Evolutionary conservation across 2,888 invertebrate species (phyloP).

Genomic region (Cryptus armator): DNA sequence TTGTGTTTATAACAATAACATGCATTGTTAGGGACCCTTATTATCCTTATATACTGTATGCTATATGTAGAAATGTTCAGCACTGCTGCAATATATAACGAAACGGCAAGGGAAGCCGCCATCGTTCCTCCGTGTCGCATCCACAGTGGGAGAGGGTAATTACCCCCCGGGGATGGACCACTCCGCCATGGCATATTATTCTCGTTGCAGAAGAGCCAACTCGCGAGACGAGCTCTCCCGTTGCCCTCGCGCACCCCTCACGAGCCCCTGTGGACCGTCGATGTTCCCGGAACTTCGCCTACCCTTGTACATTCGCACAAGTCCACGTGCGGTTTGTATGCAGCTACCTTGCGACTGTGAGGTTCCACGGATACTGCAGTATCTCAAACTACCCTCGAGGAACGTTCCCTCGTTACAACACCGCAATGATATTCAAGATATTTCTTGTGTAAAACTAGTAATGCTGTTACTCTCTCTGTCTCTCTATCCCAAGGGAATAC

Average conservation of each 20-base stretch:
- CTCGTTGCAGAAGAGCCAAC: constrained; percentile 60
- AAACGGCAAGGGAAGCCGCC: constrained; percentile 34
- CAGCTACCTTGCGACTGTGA: constrained; percentile 32
- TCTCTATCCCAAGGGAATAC: background rate
- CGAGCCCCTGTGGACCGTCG: constrained; percentile 24
- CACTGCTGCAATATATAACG: background rate
- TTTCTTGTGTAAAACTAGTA: constrained; percentile 23
- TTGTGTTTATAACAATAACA: background rate
- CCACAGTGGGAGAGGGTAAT: constrained; percentile 69
- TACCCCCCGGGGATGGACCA: constrained; percentile 67
- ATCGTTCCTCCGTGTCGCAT: constrained; percentile 41
- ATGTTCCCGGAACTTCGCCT: constrained; percentile 45
- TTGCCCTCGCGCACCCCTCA: background rate
- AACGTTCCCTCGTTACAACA: constrained; percentile 45
- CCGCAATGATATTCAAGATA: constrained; percentile 46
- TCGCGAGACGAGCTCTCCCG: constrained; percentile 15
- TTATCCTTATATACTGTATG: background rate
- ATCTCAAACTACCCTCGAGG: constrained; percentile 54
- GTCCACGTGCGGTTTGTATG: constrained; percentile 38
- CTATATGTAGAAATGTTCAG: background rate
- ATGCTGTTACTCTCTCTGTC: background rate
- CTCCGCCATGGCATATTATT: constrained; percentile 64
- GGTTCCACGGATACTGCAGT: constrained; percentile 30
- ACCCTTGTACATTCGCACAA: constrained; percentile 22
- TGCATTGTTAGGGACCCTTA: background rate